A percentile compares a stretch with the other conserved stretches of the same genome.
These are phyloP conservation scores for human DNA, from an alignment of 2,113 vertebrate species.

Conservation along the genomic window GRCh38 chr7:97351001-97351500, in stretches of 20 bases:
- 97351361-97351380: too few species aligned
- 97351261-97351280: too few species aligned
- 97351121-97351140: neutral
- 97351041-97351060: neutral
- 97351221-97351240: neutral
- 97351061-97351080: neutral
- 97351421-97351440: too few species aligned
- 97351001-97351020: neutral
- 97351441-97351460: too few species aligned
- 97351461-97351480: too few species aligned
- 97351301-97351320: too few species aligned
- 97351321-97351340: too few species aligned
- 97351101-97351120: neutral
- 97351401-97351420: too few species aligned
- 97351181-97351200: neutral
- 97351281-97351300: too few species aligned
- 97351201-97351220: neutral
- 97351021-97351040: neutral
- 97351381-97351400: too few species aligned
- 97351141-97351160: neutral
- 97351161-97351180: neutral
- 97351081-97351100: neutral
- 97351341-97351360: too few species aligned
- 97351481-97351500: too few species aligned
- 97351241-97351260: neutral